Evolutionary conservation across 2,797 vertebrate genomes (phyloP).

Genomic region (Vipera latastei): DNA sequence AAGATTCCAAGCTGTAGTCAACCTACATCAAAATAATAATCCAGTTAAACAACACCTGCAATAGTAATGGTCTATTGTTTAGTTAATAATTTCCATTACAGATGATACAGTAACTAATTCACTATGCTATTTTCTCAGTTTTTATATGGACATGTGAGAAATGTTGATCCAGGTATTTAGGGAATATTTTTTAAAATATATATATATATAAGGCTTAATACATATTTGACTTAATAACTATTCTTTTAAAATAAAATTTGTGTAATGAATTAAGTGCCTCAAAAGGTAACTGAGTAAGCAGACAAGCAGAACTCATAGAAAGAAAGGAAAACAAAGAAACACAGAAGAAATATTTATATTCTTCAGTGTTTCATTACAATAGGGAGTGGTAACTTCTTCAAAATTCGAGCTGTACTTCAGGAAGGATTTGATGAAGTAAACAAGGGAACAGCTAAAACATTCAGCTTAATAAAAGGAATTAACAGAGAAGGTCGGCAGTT

Average conservation of each 20-base stretch:
- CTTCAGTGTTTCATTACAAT: constrained; percentile 27
- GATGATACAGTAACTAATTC: background rate
- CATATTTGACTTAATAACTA: constrained; percentile 38
- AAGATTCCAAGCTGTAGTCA: constrained; percentile 12
- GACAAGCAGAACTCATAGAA: constrained; percentile 56
- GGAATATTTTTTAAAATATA: constrained; percentile 23
- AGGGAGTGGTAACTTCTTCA: constrained; percentile 13
- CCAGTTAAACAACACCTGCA: background rate
- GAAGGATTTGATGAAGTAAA: constrained; percentile 31
- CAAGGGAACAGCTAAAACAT: constrained; percentile 22
- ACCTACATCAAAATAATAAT: background rate
- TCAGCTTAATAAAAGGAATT: constrained; percentile 41
- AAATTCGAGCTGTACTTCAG: constrained; percentile 42
- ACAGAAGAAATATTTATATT: constrained; percentile 14
- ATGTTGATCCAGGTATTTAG: constrained; percentile 26
- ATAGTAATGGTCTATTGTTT: background rate
- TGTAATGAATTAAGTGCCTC: constrained; percentile 54
- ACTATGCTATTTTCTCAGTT: background rate
- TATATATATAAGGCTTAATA: constrained; percentile 2
- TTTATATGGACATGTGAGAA: constrained; percentile 19
- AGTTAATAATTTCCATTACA: background rate
- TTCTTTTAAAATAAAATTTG: constrained; percentile 40
- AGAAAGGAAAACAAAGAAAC: constrained; percentile 2
- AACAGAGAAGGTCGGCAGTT: too few relatives aligned
- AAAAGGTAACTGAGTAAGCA: constrained; percentile 50